Percentiles rank a stretch among this genome's conserved stretches.
phyloP scores from a whole-genome alignment of 2,888 invertebrate genomes.

The Sthenelais limicola region DNA sequence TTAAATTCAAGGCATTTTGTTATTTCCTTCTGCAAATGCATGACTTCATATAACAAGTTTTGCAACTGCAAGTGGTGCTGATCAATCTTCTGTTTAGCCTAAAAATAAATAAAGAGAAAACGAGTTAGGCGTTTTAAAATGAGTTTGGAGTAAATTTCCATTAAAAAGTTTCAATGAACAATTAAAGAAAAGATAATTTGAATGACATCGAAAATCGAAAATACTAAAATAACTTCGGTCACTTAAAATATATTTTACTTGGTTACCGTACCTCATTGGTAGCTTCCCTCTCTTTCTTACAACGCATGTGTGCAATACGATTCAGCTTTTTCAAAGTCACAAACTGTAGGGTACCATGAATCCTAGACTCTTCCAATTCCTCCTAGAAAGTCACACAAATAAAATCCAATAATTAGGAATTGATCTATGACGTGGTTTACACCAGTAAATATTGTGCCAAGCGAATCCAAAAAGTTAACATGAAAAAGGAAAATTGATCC shows the following conservation, averaged over 20 bases:
- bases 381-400: too few relatives aligned
- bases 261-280: conserved; percentile 76
- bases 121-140: too few relatives aligned
- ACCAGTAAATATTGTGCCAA: neutral
- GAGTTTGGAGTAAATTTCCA: too few relatives aligned
- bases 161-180: neutral
- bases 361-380: conserved; percentile 80
- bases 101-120: conserved; percentile 45
- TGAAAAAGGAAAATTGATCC: neutral
- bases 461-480: neutral
- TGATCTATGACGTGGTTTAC: too few relatives aligned
- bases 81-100: conserved; percentile 90
- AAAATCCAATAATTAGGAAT: too few relatives aligned
- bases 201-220: neutral
- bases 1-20: conserved; percentile 94
- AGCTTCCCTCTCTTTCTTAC: conserved; percentile 86
- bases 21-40: conserved; percentile 95
- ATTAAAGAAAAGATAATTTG: neutral
- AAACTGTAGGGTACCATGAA: conserved; percentile 83
- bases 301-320: conserved; percentile 89
- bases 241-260: neutral
- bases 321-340: conserved; percentile 92
- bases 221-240: neutral
- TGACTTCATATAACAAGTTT: conserved; percentile 93
- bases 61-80: conserved; percentile 91